A percentile compares a stretch with the other conserved stretches of the same genome.
Evolutionary conservation across 2,888 invertebrate species (phyloP).

Genomic region (Erebia palarica): DNA sequence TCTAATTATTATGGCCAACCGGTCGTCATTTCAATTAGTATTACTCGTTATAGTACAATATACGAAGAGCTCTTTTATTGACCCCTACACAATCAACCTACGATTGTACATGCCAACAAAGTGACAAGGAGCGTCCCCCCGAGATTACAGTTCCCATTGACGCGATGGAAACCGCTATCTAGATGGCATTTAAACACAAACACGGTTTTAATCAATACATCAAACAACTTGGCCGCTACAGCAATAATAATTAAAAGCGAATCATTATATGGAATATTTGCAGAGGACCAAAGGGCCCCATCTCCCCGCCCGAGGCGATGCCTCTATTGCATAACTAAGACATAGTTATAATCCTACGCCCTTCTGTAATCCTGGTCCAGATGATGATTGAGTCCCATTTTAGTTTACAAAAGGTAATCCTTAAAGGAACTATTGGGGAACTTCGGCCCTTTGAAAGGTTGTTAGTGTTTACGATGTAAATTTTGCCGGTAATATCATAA

Average conservation of each 20-base stretch:
- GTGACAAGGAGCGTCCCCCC: slow-evolving; percentile 48
- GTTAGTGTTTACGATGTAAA: slow-evolving; percentile 81
- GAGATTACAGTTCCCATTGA: slow-evolving; percentile 64
- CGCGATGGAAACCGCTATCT: slow-evolving; percentile 53
- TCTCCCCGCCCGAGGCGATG: slow-evolving; percentile 61
- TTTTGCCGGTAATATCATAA: slow-evolving; percentile 77
- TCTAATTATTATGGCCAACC: slow-evolving; percentile 22
- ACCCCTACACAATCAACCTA: slow-evolving; percentile 37
- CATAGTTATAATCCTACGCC: slow-evolving; percentile 60
- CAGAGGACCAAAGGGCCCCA: slow-evolving; percentile 68
- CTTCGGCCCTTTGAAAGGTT: slow-evolving; percentile 65
- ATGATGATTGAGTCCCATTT: slow-evolving; percentile 80
- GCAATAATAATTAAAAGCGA: slow-evolving; percentile 82
- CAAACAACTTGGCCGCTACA: slow-evolving; percentile 75
- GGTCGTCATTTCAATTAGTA: slow-evolving; percentile 37
- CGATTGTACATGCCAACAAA: slow-evolving; percentile 38
- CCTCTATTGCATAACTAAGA: slow-evolving; percentile 54
- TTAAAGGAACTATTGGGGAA: slow-evolving; percentile 76
- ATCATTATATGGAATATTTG: slow-evolving; percentile 81
- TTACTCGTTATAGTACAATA: slow-evolving; percentile 34
- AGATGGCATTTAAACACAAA: slow-evolving; percentile 74
- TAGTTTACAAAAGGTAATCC: slow-evolving; percentile 83
- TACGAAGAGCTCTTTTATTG: slow-evolving; percentile 37
- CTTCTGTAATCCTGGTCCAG: slow-evolving; percentile 74
- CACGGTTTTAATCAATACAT: slow-evolving; percentile 81